Conservation (phyloP, 2,113 vertebrate species). For the Rhipidura dahli region DNA sequence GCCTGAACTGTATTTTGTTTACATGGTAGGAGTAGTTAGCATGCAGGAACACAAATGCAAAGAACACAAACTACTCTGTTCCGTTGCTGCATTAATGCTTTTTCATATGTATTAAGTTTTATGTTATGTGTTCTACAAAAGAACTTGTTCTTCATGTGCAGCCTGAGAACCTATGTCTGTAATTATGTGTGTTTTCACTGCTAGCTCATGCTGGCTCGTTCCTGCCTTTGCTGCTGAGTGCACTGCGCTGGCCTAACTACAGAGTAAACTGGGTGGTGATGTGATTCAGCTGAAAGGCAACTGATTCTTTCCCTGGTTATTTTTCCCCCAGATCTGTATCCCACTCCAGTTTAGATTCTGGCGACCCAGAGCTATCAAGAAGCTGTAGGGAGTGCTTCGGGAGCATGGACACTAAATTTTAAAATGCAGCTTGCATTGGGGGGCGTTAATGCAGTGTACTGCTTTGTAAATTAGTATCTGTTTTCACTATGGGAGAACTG, state of each 20-base stretch:
- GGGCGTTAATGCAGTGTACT: neutral
- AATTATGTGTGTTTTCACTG: neutral
- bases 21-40: neutral
- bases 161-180: neutral
- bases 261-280: neutral
- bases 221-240: neutral
- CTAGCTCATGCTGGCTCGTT: neutral
- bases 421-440: neutral
- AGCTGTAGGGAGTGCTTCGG: neutral
- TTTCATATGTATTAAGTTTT: neutral
- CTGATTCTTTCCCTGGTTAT: neutral
- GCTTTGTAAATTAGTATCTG: neutral
- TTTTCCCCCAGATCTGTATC: neutral
- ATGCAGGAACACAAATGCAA: neutral
- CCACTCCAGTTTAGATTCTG: neutral
- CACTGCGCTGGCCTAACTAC: neutral
- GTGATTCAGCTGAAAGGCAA: neutral
- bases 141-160: neutral
- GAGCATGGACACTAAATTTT: neutral
- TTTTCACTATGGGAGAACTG: neutral
- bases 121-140: neutral
- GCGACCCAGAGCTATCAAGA: neutral
- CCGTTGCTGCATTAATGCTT: neutral
- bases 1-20: neutral
- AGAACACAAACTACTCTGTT: neutral